A percentile compares a stretch with the other conserved stretches of the same genome.
phyloP scores from a whole-genome alignment of 23 tunicate genomes.

The Trididemnum miniatum region DNA sequence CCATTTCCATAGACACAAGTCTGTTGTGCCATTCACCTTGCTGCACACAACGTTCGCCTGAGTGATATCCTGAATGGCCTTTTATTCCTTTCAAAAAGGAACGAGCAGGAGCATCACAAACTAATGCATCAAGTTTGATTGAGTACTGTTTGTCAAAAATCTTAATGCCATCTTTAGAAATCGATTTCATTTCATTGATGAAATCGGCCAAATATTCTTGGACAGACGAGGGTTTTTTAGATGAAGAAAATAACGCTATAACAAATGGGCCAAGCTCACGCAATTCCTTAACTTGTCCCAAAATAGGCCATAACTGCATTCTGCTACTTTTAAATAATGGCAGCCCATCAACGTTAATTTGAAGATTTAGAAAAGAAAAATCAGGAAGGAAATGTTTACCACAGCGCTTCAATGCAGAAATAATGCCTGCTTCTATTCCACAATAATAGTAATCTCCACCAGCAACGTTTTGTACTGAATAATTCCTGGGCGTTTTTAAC shows the following conservation, averaged over 20 bases:
- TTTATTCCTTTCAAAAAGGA: conserved; percentile 42
- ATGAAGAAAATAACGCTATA: not conserved
- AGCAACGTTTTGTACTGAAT: conserved; percentile 8
- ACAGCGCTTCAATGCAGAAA: not conserved
- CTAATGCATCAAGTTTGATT: conserved; percentile 17
- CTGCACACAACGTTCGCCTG: conserved; percentile 45
- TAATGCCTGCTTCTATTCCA: conserved; percentile 16
- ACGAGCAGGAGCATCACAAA: conserved; percentile 67
- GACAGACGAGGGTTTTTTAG: conserved; percentile 27
- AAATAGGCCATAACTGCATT: conserved; percentile 40
- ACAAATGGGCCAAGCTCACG: not conserved
- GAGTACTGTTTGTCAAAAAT: not conserved
- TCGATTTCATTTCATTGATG: conserved; percentile 29
- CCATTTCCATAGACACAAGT: not conserved
- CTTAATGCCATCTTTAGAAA: conserved; percentile 19
- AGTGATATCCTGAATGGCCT: conserved; percentile 46
- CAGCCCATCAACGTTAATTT: conserved; percentile 46
- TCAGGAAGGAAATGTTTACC: not conserved
- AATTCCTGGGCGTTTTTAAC: not conserved
- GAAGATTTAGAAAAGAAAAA: not conserved
- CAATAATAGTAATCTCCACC: not conserved
- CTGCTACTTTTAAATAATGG: conserved; percentile 43
- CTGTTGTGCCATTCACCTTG: conserved; percentile 42
- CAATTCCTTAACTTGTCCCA: conserved; percentile 8
- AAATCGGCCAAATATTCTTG: conserved; percentile 14